A percentile compares a stretch with the other conserved stretches of the same genome.
These are phyloP conservation scores for Lamellibrachia satsuma DNA, from an alignment of 2,888 invertebrate species.

Conservation along the genomic window DNA sequence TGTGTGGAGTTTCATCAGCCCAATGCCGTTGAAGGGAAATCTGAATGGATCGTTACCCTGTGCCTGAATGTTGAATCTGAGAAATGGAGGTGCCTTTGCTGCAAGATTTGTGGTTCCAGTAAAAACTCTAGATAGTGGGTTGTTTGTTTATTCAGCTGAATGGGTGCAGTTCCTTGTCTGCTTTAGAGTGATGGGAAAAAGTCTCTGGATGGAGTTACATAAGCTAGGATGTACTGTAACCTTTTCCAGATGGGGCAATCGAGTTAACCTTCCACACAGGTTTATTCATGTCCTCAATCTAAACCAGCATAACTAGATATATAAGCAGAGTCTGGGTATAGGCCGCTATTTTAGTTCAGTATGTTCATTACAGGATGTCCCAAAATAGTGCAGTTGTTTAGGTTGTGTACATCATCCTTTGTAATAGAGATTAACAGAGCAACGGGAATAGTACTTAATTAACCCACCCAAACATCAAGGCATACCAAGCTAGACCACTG, in stretches of 20 bases:
- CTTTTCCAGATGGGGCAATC: not conserved
- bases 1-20: not conserved
- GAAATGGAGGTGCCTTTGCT: not conserved
- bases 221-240: not conserved
- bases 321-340: not conserved
- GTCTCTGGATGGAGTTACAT: not conserved
- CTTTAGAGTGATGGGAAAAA: not conserved
- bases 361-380: no score
- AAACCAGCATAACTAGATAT: not conserved
- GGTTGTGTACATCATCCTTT: no score
- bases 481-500: no score
- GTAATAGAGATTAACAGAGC: no score
- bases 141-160: not conserved
- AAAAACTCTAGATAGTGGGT: not conserved
- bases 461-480: no score
- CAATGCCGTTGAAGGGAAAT: not conserved
- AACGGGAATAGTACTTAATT: no score
- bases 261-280: constrained; percentile 3
- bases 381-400: no score
- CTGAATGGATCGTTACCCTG: not conserved
- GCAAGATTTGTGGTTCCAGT: not conserved
- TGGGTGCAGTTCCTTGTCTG: not conserved
- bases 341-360: no score
- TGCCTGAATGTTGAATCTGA: not conserved
- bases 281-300: not conserved